These are phyloP conservation scores for Diabrotica undecimpunctata DNA, from an alignment of 1,140 invertebrate genomes.

Conservation along the genomic window DNA sequence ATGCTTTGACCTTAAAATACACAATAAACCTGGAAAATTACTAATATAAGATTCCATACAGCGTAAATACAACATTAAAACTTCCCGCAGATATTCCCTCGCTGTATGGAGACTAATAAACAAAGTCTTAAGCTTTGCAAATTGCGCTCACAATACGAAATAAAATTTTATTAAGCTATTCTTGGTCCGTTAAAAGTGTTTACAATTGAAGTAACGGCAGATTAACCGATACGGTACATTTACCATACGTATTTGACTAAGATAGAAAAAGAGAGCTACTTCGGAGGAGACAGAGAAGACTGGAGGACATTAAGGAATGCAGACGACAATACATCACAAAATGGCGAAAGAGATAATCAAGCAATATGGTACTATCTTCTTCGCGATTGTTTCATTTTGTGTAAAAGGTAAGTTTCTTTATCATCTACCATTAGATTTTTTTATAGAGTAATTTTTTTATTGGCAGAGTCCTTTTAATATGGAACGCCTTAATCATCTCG, in stretches of 20 bases:
- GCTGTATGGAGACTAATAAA: too few relatives aligned
- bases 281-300: neutral
- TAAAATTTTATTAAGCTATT: neutral
- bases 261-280: neutral
- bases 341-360: too few relatives aligned
- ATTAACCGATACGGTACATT: neutral
- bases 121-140: too few relatives aligned
- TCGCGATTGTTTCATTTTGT: neutral
- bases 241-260: neutral
- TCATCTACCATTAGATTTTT: too few relatives aligned
- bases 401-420: neutral
- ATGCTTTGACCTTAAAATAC: too few relatives aligned
- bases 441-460: too few relatives aligned
- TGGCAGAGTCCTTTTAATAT: too few relatives aligned
- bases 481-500: too few relatives aligned
- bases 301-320: neutral
- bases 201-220: neutral
- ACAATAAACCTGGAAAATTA: too few relatives aligned
- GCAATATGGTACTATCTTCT: neutral
- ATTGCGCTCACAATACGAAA: neutral
- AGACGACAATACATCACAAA: neutral
- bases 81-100: too few relatives aligned
- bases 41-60: too few relatives aligned
- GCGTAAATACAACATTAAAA: too few relatives aligned
- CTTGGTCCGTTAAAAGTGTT: slow-evolving; percentile 2